These are phyloP conservation scores for Ceratosolen solmsi DNA, from an alignment of 1,140 invertebrate species.

Conservation along the genomic window DNA sequence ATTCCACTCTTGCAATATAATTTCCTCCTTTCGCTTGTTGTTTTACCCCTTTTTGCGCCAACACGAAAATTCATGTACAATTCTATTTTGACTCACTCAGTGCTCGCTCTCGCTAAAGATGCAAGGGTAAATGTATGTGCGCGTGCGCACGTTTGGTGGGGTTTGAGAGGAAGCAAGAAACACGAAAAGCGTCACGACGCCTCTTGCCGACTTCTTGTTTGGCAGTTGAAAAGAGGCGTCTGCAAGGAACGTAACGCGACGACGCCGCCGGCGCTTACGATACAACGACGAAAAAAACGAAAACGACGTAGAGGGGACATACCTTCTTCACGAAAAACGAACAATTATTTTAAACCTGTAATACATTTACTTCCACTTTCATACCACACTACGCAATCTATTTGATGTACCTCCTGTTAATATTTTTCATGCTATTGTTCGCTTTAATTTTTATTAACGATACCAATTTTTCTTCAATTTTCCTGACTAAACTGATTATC, in stretches of 20 bases:
- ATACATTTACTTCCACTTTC: not conserved
- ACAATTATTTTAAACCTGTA: slow-evolving; percentile 16
- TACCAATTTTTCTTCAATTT: too few species aligned
- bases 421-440: too few species aligned
- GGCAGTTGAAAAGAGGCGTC: slow-evolving; percentile 69
- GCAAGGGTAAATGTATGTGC: not conserved
- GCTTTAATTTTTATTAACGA: too few species aligned
- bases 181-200: slow-evolving; percentile 46
- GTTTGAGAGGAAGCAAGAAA: not conserved
- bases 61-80: slow-evolving; percentile 40
- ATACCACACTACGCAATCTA: not conserved
- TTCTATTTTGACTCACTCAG: slow-evolving; percentile 36
- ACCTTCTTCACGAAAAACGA: slow-evolving; percentile 45
- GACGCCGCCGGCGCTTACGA: slow-evolving; percentile 56
- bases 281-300: slow-evolving; percentile 43
- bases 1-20: not conserved
- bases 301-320: slow-evolving; percentile 33
- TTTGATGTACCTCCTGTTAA: too few species aligned
- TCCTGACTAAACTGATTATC: not conserved
- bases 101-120: slow-evolving; percentile 47
- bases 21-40: slow-evolving; percentile 39
- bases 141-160: not conserved
- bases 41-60: slow-evolving; percentile 36
- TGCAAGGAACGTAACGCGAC: slow-evolving; percentile 66
- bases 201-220: slow-evolving; percentile 48